phyloP scores from a whole-genome alignment of 2,797 vertebrate species.

The Lacerta viridis region DNA sequence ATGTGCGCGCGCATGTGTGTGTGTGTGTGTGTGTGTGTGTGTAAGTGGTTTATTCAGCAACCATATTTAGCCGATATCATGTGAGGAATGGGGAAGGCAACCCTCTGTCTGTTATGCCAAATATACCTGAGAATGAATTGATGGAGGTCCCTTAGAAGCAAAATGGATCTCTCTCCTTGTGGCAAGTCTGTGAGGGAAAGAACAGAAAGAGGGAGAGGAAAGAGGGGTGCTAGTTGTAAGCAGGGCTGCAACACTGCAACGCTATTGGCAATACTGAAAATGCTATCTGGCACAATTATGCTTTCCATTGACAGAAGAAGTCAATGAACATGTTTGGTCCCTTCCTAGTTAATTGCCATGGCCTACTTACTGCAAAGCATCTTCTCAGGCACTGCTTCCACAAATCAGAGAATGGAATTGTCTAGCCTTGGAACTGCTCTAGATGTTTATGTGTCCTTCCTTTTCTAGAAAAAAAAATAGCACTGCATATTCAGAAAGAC shows the following conservation, averaged over 20 bases:
- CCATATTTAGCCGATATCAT: background rate
- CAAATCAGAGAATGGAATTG: background rate
- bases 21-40: background rate
- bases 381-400: background rate
- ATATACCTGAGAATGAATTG: background rate
- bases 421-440: background rate
- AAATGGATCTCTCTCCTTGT: background rate
- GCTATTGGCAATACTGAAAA: background rate
- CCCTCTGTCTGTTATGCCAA: background rate
- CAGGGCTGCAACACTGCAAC: background rate
- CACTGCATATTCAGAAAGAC: constrained; percentile 18
- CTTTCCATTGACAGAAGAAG: constrained; percentile 12
- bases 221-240: background rate
- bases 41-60: background rate
- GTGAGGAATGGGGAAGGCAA: background rate
- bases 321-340: background rate
- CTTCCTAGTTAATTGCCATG: constrained; percentile 7
- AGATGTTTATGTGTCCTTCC: constrained; percentile 28
- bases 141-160: constrained; percentile 12
- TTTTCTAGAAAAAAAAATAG: too few relatives aligned
- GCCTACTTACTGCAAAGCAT: constrained; percentile 7
- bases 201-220: constrained; percentile 10
- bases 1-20: too few relatives aligned
- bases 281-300: background rate
- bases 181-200: constrained; percentile 3